Evolutionary conservation across 2,888 invertebrate genomes (phyloP).

Genomic region (Thereva nobilitata): DNA sequence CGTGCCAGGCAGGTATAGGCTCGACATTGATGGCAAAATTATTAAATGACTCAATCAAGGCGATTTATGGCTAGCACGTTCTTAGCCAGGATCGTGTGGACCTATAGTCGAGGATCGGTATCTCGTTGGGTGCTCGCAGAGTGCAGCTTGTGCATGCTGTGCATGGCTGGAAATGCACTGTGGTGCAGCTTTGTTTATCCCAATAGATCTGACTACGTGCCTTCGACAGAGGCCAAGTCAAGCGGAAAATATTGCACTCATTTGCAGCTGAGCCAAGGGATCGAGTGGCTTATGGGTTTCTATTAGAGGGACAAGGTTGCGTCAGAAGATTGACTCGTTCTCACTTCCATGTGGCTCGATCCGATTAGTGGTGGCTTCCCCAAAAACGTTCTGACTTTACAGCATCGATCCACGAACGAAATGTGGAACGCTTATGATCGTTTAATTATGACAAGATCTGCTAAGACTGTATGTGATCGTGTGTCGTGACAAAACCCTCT

Average conservation of each 20-base stretch:
- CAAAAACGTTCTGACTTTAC: no score
- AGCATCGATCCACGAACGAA: no score
- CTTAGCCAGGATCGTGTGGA: not conserved
- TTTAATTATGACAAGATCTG: no score
- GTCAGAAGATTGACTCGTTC: constrained; percentile 22
- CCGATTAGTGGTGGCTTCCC: no score
- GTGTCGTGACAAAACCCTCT: no score
- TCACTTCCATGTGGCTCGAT: not conserved
- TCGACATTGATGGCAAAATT: constrained; percentile 30
- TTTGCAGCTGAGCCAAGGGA: not conserved
- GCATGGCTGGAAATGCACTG: constrained; percentile 2
- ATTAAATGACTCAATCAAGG: constrained; percentile 38
- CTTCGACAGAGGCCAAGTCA: constrained; percentile 20
- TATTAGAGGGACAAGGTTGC: constrained; percentile 15
- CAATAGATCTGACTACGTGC: constrained; percentile 19
- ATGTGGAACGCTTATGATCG: no score
- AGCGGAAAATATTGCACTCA: constrained; percentile 26
- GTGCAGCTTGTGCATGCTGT: no score
- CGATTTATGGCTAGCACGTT: constrained; percentile 38
- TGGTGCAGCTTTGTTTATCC: constrained; percentile 24
- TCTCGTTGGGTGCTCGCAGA: not conserved
- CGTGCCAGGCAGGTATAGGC: constrained; percentile 1
- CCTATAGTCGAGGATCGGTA: not conserved
- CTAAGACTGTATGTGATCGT: no score
- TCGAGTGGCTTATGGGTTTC: not conserved